phyloP scores from a whole-genome alignment of 2,888 invertebrate species.

The Oxytorus armatus region DNA sequence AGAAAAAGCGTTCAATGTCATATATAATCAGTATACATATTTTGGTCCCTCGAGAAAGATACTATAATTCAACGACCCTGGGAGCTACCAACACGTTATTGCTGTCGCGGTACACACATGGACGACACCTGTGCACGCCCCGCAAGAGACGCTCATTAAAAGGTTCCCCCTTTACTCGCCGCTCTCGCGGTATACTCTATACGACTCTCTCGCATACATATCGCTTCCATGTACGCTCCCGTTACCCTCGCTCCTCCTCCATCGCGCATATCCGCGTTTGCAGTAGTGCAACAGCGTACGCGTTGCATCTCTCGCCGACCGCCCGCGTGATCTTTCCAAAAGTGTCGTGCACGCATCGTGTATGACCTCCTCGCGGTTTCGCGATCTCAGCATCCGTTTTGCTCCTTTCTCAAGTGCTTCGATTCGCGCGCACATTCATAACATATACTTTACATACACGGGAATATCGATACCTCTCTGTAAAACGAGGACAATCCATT shows the following conservation, averaged over 20 bases:
- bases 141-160: slow-evolving; percentile 59
- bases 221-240: slow-evolving; percentile 8
- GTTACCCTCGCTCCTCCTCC: too few species aligned
- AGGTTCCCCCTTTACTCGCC: slow-evolving; percentile 18
- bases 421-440: too few species aligned
- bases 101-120: slow-evolving; percentile 34
- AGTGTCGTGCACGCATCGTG: too few species aligned
- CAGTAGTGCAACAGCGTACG: slow-evolving; percentile 7
- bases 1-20: slow-evolving; percentile 22
- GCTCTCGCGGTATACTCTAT: neutral
- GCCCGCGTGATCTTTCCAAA: too few species aligned
- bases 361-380: too few species aligned
- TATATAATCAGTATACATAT: too few species aligned
- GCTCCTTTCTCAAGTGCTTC: too few species aligned
- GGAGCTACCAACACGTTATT: slow-evolving; percentile 5
- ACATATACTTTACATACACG: too few species aligned
- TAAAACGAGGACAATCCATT: too few species aligned
- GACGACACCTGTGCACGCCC: slow-evolving; percentile 45
- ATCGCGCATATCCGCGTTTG: too few species aligned
- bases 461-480: too few species aligned
- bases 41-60: slow-evolving; percentile 15
- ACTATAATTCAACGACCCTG: slow-evolving; percentile 38
- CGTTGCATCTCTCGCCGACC: slow-evolving; percentile 39
- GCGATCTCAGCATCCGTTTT: too few species aligned
- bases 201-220: slow-evolving; percentile 26